Conservation (phyloP, 2,113 vertebrate genomes). For the Hippocampus zosterae region DNA sequence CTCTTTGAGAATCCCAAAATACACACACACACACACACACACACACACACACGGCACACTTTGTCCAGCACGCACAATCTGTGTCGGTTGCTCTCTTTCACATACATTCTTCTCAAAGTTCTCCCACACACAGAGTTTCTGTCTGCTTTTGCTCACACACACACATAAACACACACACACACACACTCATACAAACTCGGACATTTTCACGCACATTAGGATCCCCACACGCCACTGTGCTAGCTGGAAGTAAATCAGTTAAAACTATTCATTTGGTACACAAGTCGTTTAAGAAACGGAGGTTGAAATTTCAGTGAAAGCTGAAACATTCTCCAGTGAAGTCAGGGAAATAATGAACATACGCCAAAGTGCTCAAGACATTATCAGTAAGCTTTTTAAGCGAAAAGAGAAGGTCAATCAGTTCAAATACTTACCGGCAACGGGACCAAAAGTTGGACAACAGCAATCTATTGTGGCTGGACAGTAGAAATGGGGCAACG, state of each 20-base stretch:
- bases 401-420: slow-evolving; percentile 4
- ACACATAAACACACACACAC: no score
- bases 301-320: background rate
- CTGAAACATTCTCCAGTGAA: background rate
- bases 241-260: background rate
- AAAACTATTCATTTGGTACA: background rate
- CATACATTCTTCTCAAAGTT: slow-evolving; percentile 40
- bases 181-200: background rate
- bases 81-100: slow-evolving; percentile 4
- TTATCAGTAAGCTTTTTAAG: background rate
- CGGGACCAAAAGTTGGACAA: slow-evolving; percentile 26
- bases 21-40: slow-evolving; percentile 14
- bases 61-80: slow-evolving; percentile 33
- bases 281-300: background rate
- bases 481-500: slow-evolving; percentile 42
- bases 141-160: slow-evolving; percentile 12
- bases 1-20: slow-evolving; percentile 42
- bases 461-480: slow-evolving; percentile 28
- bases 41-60: slow-evolving; percentile 40
- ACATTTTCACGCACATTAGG: background rate
- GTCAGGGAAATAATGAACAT: background rate
- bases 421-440: slow-evolving; percentile 53
- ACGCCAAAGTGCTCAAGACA: background rate
- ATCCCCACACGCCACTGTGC: background rate
- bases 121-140: slow-evolving; percentile 31